A percentile compares a stretch with the other conserved stretches of the same genome.
Conservation (phyloP, 1,140 invertebrate genomes). For the Platorchestia sp. region DNA sequence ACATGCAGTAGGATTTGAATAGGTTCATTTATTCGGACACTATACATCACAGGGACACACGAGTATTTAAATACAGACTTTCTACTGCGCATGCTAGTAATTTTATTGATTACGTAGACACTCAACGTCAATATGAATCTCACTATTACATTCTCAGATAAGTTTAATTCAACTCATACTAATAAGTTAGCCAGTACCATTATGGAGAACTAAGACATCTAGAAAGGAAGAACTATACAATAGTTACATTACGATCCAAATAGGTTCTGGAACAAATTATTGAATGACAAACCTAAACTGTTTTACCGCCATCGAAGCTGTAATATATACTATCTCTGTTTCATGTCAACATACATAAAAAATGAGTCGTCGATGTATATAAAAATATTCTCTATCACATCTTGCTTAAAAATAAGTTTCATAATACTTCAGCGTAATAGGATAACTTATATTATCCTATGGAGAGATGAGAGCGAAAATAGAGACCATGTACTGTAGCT, state of each 20-base stretch:
- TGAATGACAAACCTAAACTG: not conserved
- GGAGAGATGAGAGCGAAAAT: slow-evolving; percentile 2
- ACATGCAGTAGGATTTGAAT: not conserved
- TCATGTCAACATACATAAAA: not conserved
- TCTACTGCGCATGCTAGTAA: not conserved
- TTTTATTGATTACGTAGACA: not conserved
- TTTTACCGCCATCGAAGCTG: not conserved
- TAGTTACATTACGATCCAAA: not conserved
- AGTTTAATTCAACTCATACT: not conserved
- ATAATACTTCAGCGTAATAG: slow-evolving; percentile 44
- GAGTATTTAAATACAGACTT: not conserved
- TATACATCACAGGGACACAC: not conserved
- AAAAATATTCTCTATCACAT: slow-evolving; percentile 49
- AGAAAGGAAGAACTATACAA: not conserved
- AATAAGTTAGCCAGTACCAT: not conserved
- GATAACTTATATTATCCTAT: slow-evolving; percentile 22
- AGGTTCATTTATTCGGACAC: not conserved
- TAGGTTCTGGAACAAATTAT: not conserved
- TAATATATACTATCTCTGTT: not conserved
- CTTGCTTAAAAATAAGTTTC: slow-evolving; percentile 30
- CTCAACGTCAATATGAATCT: not conserved
- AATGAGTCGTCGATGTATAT: slow-evolving; percentile 7
- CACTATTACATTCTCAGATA: not conserved
- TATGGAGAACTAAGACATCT: not conserved
- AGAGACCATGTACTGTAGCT: not conserved